Conservation (phyloP, 1,140 invertebrate species). For the Drosophila quadrilineata region DNA sequence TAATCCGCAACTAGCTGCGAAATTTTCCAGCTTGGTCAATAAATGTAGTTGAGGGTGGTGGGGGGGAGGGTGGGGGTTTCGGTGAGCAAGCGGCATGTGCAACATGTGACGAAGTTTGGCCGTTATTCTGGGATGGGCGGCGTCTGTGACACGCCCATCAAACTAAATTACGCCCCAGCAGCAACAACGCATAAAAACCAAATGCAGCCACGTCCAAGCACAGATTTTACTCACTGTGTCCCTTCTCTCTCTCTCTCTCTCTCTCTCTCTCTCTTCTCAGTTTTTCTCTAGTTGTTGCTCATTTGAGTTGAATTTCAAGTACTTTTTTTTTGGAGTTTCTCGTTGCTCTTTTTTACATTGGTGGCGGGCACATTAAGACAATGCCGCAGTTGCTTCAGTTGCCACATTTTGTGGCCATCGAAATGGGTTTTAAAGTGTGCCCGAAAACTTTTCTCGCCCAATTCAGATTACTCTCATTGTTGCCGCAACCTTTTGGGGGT, state of each 20-base stretch:
- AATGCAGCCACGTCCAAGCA: constrained; percentile 27
- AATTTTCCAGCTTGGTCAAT: constrained; percentile 12
- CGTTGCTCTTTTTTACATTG: not conserved
- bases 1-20: constrained; percentile 43
- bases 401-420: constrained; percentile 21
- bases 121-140: constrained; percentile 26
- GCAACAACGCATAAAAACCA: constrained; percentile 20
- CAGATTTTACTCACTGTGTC: not conserved
- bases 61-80: not conserved
- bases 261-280: constrained; percentile 17
- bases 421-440: constrained; percentile 40
- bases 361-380: constrained; percentile 40
- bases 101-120: constrained; percentile 64
- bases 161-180: constrained; percentile 63
- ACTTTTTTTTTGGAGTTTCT: constrained; percentile 2
- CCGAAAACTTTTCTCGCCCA: constrained; percentile 16
- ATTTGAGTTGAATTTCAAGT: constrained; percentile 63
- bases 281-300: constrained; percentile 30
- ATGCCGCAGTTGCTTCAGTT: constrained; percentile 7
- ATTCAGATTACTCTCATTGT: not conserved
- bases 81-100: constrained; percentile 31
- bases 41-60: constrained; percentile 4
- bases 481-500: not conserved
- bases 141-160: constrained; percentile 71
- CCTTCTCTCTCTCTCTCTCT: not conserved